Conservation (phyloP, 2,113 vertebrate species). For the Solea senegalensis region DNA sequence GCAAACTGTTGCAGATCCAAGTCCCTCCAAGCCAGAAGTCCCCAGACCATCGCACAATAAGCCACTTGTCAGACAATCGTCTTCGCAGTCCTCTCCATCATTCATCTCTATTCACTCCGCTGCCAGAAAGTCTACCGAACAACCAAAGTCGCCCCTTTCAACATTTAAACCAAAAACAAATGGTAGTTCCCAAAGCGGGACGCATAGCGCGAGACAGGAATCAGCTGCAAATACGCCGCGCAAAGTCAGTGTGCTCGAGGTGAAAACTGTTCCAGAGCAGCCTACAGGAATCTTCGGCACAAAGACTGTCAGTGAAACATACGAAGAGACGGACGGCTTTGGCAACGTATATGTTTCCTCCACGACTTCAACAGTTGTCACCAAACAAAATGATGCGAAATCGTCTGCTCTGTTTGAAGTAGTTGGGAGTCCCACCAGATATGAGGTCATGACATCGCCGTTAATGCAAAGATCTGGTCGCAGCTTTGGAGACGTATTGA, state of each 20-base stretch:
- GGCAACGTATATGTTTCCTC: conserved; percentile 88
- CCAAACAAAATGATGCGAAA: conserved; percentile 83
- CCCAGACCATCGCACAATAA: conserved; percentile 18
- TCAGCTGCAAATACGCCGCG: conserved; percentile 53
- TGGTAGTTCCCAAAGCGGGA: conserved; percentile 9
- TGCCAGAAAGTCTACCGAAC: conserved; percentile 81
- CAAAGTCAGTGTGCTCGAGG: conserved; percentile 86
- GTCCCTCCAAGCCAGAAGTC: conserved; percentile 20
- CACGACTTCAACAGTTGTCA: conserved; percentile 84
- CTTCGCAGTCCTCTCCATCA: conserved; percentile 87
- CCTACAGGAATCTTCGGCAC: conserved; percentile 81
- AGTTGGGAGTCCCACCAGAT: conserved; percentile 73
- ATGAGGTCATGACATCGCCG: conserved; percentile 81
- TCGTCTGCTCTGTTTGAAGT: conserved; percentile 74
- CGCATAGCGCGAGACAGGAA: conserved; percentile 17
- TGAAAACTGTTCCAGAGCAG: conserved; percentile 82
- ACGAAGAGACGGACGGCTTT: conserved; percentile 86
- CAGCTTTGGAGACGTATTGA: conserved; percentile 65
- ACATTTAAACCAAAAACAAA: conserved; percentile 62
- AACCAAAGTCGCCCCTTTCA: conserved; percentile 53
- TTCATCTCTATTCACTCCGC: conserved; percentile 93
- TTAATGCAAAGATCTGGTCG: conserved; percentile 68
- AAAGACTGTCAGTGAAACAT: conserved; percentile 88
- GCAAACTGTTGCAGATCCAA: conserved; percentile 64
- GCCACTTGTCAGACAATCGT: conserved; percentile 68